phyloP scores from a whole-genome alignment of 2,888 invertebrate species.

The Mystacides longicornis region DNA sequence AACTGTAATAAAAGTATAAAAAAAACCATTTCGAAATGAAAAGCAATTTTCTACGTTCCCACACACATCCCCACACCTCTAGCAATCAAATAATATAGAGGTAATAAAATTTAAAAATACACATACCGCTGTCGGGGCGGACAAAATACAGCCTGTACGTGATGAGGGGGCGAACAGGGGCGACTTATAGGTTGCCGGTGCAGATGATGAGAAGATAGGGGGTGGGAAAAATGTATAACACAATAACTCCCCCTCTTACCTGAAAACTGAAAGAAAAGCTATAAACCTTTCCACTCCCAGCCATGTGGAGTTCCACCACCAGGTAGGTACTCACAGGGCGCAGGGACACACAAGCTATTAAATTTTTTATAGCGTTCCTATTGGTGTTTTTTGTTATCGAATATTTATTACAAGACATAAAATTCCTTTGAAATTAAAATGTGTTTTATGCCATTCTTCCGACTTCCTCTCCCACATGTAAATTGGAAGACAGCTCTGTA shows the following conservation, averaged over 20 bases:
- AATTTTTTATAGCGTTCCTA: background rate
- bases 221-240: conserved; percentile 25
- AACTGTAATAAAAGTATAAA: background rate
- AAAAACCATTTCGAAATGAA: background rate
- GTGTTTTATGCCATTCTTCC: no score
- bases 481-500: no score
- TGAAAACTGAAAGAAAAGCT: conserved; percentile 50
- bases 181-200: background rate
- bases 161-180: background rate
- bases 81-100: conserved; percentile 1
- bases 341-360: conserved; percentile 9
- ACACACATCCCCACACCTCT: background rate
- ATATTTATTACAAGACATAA: background rate
- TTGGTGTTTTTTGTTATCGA: background rate
- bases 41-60: background rate
- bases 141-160: conserved; percentile 48
- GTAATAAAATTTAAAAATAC: conserved; percentile 17
- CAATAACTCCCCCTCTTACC: conserved; percentile 24
- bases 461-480: no score
- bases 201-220: conserved; percentile 2
- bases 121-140: conserved; percentile 16
- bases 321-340: conserved; percentile 30
- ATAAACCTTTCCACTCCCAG: conserved; percentile 44
- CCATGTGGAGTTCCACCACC: conserved; percentile 28
- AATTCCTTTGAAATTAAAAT: background rate